Conservation (phyloP, 2,888 invertebrate genomes). For the Torymus auratus region DNA sequence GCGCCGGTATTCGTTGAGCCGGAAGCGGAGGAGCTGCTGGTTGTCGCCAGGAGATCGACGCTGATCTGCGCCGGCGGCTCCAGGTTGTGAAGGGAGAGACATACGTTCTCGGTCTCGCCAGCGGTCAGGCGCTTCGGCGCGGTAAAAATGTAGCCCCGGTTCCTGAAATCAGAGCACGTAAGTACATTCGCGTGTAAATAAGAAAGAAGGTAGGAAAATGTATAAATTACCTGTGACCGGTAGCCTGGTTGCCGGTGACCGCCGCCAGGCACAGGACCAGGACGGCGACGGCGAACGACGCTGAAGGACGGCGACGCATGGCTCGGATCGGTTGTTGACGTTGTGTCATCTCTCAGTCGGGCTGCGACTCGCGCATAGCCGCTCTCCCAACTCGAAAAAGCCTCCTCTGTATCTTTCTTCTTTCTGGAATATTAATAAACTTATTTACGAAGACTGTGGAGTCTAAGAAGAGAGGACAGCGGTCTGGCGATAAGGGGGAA, state of each 20-base stretch:
- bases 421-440: no score
- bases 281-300: neutral
- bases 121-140: conserved; percentile 71
- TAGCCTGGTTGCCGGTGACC: neutral
- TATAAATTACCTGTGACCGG: neutral
- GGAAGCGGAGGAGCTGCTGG: neutral
- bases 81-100: conserved; percentile 73
- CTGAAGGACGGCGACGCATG: neutral
- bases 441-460: no score
- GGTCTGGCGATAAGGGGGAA: no score
- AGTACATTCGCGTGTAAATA: no score
- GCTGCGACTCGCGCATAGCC: no score
- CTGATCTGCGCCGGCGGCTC: conserved; percentile 71
- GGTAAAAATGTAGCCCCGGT: conserved; percentile 72
- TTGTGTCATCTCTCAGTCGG: no score
- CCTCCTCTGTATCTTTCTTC: no score
- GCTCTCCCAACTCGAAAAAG: no score
- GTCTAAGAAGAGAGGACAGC: no score
- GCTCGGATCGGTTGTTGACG: no score
- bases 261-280: neutral
- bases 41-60: conserved; percentile 65
- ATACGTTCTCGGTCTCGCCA: conserved; percentile 71
- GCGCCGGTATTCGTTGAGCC: conserved; percentile 4
- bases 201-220: no score
- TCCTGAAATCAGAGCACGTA: neutral